Base-by-base conservation (phyloP, 2,113 vertebrate species). In the Serilophus lunatus region DNA sequence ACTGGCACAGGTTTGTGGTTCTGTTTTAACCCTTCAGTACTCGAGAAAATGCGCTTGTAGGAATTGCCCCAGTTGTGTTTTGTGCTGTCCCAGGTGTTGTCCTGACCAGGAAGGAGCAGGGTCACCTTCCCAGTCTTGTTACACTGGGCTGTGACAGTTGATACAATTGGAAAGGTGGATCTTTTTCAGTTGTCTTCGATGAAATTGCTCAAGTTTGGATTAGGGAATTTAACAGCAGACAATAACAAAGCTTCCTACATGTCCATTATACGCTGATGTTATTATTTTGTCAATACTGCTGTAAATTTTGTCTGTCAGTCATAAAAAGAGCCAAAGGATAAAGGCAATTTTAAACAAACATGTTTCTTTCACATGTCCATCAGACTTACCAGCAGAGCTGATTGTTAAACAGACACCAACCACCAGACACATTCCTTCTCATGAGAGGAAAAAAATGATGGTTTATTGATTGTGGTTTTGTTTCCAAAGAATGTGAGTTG, bases 301-400 rank as follows among this genome's bases (percentile, higher is more conserved):
- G 33, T 47, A 3, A 33, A 90, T 91, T 86, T 79, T 25, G 51
- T 42, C 22, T 25, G 2, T n/a, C 53, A 63, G 77, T 68, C 71
- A 47, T 44, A 31, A 8, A 49, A 83, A 71, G 42, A 53, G 19
- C 33, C 38, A 20, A 23, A 5, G 66, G 68, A 17, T 33, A 35
- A 35, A 85, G 87, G 40, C 29, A 20, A n/a, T 35, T 18, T 26
- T 14, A 38, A 64, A 20, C n/a, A 29, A 40, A 25, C 6, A 29
- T 15, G 33, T 29, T 38, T 65, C 12, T 31, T 42, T n/a, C 36
- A 36, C 0, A 0, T 20, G 18, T 60, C 4, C 6, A 0, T 56
- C 61, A 71, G 13, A 35, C 15, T 50, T 3, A 7, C 33, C 75
- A 75, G 17, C 61, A 61, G 9, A 3, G 18, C 35, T 49, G 54